Evolutionary conservation across 2,888 invertebrate genomes (phyloP).

Genomic region (Diachrysia chrysitis): DNA sequence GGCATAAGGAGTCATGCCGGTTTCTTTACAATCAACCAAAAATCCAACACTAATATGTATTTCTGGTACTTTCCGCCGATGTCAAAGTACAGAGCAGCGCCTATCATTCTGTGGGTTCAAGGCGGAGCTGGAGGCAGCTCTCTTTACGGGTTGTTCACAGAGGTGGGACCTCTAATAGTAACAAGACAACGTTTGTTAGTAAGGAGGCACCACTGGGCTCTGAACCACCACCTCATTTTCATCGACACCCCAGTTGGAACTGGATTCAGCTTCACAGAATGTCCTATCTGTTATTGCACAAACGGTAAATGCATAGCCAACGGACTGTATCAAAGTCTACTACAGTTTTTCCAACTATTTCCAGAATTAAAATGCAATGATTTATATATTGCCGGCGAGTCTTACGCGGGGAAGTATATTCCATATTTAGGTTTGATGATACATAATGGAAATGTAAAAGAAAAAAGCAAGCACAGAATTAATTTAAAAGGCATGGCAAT

Average conservation of each 20-base stretch:
- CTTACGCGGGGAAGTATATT: constrained; percentile 89
- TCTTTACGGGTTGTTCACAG: constrained; percentile 87
- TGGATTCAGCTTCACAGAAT: constrained; percentile 90
- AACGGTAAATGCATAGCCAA: constrained; percentile 88
- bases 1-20: constrained; percentile 89
- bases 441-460: constrained; percentile 78
- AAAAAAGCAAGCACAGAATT: constrained; percentile 67
- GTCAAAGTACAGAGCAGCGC: constrained; percentile 75
- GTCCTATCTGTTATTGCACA: constrained; percentile 86
- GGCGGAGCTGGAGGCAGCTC: constrained; percentile 89
- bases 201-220: constrained; percentile 89
- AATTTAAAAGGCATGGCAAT: constrained; percentile 88
- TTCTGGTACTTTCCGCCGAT: constrained; percentile 91
- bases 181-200: constrained; percentile 70
- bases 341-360: constrained; percentile 90
- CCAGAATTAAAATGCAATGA: constrained; percentile 84
- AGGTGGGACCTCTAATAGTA: constrained; percentile 89
- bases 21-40: constrained; percentile 90
- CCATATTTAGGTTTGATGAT: constrained; percentile 87
- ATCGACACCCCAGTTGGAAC: constrained; percentile 91
- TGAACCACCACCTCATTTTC: constrained; percentile 89
- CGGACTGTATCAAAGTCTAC: constrained; percentile 85
- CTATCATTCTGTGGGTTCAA: constrained; percentile 89
- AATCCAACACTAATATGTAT: constrained; percentile 89
- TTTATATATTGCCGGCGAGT: constrained; percentile 91